phyloP scores from a whole-genome alignment of 2,797 vertebrate genomes.

The Acropternis orthonyx region DNA sequence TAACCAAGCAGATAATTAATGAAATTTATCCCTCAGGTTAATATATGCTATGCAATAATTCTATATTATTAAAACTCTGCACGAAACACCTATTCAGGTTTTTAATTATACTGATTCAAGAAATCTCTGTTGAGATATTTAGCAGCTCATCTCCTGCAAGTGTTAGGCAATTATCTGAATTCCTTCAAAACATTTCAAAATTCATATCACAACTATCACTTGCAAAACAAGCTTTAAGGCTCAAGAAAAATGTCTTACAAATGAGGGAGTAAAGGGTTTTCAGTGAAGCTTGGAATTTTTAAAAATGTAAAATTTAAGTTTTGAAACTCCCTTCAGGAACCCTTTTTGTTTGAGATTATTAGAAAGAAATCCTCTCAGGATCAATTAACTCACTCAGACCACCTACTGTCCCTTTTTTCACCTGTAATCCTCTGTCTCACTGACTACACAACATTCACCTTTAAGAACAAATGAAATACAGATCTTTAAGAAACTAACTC shows the following conservation, averaged over 20 bases:
- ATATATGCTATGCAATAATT: neutral
- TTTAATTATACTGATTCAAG: neutral
- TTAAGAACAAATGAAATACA: neutral
- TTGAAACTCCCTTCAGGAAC: neutral
- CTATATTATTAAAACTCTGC: neutral
- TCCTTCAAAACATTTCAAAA: neutral
- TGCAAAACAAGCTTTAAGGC: neutral
- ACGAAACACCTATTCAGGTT: rapidly evolving
- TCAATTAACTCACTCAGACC: neutral
- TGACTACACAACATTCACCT: neutral
- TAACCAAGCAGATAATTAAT: neutral
- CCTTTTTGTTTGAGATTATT: neutral
- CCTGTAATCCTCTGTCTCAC: neutral
- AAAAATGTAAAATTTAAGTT: neutral
- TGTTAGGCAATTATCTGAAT: neutral
- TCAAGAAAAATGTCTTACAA: neutral
- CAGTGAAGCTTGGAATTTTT: neutral
- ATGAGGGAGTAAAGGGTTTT: neutral
- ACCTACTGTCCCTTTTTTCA: neutral
- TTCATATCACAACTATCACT: neutral
- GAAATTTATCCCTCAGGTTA: neutral
- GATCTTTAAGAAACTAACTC: neutral
- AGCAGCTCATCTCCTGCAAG: neutral
- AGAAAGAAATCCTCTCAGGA: neutral
- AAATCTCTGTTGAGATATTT: neutral